A percentile compares a stretch with the other conserved stretches of the same genome.
Evolutionary conservation across 2,888 invertebrate genomes (phyloP).

Genomic region (Oegoconia quadripuncta): DNA sequence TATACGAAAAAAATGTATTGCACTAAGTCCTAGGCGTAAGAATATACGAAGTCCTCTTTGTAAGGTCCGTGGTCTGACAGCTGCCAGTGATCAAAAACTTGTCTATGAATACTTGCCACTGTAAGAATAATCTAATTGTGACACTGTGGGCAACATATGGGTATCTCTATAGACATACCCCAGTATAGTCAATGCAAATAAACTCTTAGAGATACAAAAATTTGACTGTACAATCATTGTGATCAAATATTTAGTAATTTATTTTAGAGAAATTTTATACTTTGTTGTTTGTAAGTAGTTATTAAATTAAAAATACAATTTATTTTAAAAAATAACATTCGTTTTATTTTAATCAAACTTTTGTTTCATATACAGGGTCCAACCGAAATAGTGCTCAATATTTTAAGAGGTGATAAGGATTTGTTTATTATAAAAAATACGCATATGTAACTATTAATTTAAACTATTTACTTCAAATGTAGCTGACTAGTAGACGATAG

Average conservation of each 20-base stretch:
- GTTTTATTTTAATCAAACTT: not conserved
- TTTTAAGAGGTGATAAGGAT: too few species aligned
- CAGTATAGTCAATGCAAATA: conserved; percentile 21
- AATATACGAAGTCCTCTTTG: too few species aligned
- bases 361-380: not conserved
- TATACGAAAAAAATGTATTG: too few species aligned
- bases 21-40: too few species aligned
- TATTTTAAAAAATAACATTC: conserved; percentile 10
- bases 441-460: too few species aligned
- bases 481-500: not conserved
- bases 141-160: not conserved
- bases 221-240: conserved; percentile 32
- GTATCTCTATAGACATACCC: not conserved
- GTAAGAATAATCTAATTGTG: too few species aligned
- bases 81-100: too few species aligned
- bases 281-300: conserved; percentile 17
- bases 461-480: not conserved
- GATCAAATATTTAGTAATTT: conserved; percentile 37
- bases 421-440: too few species aligned
- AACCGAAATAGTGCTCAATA: too few species aligned
- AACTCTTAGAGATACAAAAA: conserved; percentile 7
- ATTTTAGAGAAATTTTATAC: conserved; percentile 27
- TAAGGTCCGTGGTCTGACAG: too few species aligned
- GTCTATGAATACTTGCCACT: too few species aligned
- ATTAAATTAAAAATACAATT: conserved; percentile 8